Base-by-base conservation (phyloP, 2,113 vertebrate genomes). In the Phycodurus eques region DNA sequence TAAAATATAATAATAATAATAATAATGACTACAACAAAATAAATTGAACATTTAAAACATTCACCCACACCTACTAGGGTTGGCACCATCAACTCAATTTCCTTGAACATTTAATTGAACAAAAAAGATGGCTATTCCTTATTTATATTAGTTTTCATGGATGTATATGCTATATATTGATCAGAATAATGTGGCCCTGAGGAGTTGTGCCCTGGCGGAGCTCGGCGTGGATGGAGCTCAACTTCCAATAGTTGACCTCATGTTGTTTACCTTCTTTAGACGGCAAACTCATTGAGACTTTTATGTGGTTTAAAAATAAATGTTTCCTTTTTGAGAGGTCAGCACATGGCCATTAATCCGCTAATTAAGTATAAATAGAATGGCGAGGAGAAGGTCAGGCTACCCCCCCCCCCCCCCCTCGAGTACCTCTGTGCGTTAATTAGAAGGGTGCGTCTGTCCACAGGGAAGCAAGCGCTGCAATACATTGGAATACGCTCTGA, bases 281-380 rank as follows among this genome's bases (percentile, higher is more conserved):
- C 22, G 33, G 57, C 5, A 60, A 60, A 60, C 8, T 33, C 27
- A 39, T 61, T 35, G 14, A 61, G 59, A 66, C 43, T 67, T 81
- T 75, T 51, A 79, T 46, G 33, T 49, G 20, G 77, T 82, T 39
- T 74, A 79, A 72, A 72, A 67, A 83, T 60, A 75, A 73, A 82
- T 54, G 60, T 43, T 73, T 75, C 20, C 35, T 27, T 31, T 59
- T 59, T 46, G 61, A 61, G 31, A n/a, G 53, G 39, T 35, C 20
- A 69, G 60, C 19, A 67, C 73, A 47, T 11, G 13, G 62, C 62
- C 22, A 12, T 46, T 61, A 77, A 80, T 77, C 56, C 59, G 56
- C 79, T 73, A 44, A 74, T 78, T 64, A 79, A 70, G 31, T 71
- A 66, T 63, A 72, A 76, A 83, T 68, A 75, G 72, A 71, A 46